Evolutionary conservation across 2,797 vertebrate genomes (phyloP).

Genomic region (Tachyglossus aculeatus): DNA sequence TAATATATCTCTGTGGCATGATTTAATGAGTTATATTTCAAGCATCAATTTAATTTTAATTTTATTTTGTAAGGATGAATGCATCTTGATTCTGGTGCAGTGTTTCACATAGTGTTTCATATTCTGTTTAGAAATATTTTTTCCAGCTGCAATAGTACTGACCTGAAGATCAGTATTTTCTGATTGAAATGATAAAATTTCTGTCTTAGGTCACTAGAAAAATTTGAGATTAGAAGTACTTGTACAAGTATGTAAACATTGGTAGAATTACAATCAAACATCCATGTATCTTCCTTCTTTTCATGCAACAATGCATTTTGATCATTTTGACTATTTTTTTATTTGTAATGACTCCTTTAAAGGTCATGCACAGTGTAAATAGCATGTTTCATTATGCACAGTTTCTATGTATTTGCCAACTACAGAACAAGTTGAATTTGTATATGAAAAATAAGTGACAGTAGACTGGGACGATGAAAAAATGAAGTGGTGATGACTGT

Average conservation of each 20-base stretch:
- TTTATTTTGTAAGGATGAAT: conserved; percentile 57
- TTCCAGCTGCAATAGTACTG: conserved; percentile 44
- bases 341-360: conserved; percentile 60
- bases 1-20: conserved; percentile 66
- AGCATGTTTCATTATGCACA: conserved; percentile 66
- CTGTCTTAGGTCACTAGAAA: conserved; percentile 47
- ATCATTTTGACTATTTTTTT: conserved; percentile 60
- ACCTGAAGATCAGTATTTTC: conserved; percentile 42
- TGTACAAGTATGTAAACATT: conserved; percentile 60
- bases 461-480: conserved; percentile 61
- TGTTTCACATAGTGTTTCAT: conserved; percentile 59
- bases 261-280: conserved; percentile 44
- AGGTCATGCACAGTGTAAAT: conserved; percentile 69
- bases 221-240: conserved; percentile 58
- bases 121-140: conserved; percentile 58
- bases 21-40: conserved; percentile 67
- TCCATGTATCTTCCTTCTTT: conserved; percentile 56
- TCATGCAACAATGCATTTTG: conserved; percentile 51
- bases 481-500: conserved; percentile 64
- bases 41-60: conserved; percentile 56
- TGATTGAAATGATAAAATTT: conserved; percentile 50
- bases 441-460: conserved; percentile 65
- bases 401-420: conserved; percentile 65
- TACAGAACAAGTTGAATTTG: conserved; percentile 63
- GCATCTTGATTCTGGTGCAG: conserved; percentile 53